A percentile compares a stretch with the other conserved stretches of the same genome.
Evolutionary conservation across 2,113 vertebrate genomes (phyloP).

Genomic region (Brachirus orientalis): DNA sequence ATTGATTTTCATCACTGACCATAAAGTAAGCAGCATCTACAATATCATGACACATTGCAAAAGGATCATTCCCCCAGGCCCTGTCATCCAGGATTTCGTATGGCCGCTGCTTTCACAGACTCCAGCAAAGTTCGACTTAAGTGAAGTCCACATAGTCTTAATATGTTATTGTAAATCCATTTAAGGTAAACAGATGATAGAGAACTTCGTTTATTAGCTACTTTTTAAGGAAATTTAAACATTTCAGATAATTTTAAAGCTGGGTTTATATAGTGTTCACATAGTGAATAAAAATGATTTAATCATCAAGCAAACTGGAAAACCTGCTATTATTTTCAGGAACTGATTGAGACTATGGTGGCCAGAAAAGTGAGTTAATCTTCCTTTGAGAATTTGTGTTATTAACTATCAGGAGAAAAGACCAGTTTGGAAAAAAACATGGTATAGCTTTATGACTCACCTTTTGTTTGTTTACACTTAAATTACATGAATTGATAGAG

Average conservation of each 20-base stretch:
- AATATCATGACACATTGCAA: constrained; percentile 43
- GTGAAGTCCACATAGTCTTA: constrained; percentile 32
- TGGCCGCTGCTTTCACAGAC: constrained; percentile 42
- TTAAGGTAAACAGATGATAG: not conserved
- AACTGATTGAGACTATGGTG: no score
- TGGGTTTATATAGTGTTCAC: no score
- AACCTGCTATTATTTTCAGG: no score
- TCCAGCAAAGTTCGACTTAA: constrained; percentile 39
- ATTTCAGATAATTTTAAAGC: no score
- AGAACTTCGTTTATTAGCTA: no score
- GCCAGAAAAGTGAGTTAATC: no score
- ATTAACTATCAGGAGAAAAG: not conserved
- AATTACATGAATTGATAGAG: constrained; percentile 1
- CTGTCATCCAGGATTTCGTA: constrained; percentile 43
- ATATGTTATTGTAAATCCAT: constrained; percentile 14
- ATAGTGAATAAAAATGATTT: no score
- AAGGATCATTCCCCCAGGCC: constrained; percentile 39
- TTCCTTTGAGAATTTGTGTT: no score
- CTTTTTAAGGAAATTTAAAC: no score
- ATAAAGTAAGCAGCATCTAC: constrained; percentile 36
- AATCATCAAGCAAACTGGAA: no score
- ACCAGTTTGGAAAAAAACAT: not conserved
- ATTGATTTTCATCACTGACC: constrained; percentile 42
- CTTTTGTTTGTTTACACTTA: constrained; percentile 13
- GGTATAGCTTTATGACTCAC: not conserved